phyloP scores from a whole-genome alignment of 2,888 invertebrate genomes.

The Gymnocheta viridis region DNA sequence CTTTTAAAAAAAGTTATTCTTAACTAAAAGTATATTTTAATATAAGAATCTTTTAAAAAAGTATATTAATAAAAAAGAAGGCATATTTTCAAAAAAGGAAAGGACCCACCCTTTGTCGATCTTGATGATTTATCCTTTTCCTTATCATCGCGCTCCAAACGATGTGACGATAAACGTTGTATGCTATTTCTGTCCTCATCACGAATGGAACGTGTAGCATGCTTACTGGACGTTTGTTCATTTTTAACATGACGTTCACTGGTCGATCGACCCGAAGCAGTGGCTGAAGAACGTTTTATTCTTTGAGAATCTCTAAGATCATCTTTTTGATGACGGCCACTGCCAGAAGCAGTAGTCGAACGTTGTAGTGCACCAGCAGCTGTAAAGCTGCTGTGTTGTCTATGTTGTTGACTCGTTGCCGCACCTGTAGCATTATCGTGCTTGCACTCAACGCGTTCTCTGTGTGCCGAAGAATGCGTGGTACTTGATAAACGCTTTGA shows the following conservation, averaged over 20 bases:
- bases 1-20: too few relatives aligned
- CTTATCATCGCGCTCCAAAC: slow-evolving; percentile 71
- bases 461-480: slow-evolving; percentile 74
- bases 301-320: slow-evolving; percentile 60
- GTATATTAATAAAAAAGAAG: too few relatives aligned
- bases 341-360: slow-evolving; percentile 56
- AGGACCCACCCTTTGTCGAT: slow-evolving; percentile 73
- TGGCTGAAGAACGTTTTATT: slow-evolving; percentile 42
- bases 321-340: slow-evolving; percentile 62
- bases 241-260: slow-evolving; percentile 38
- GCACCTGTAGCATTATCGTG: slow-evolving; percentile 58
- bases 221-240: slow-evolving; percentile 23
- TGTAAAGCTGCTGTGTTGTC: slow-evolving; percentile 55
- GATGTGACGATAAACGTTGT: slow-evolving; percentile 70
- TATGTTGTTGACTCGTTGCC: slow-evolving; percentile 59
- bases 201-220: slow-evolving; percentile 44
- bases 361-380: slow-evolving; percentile 55
- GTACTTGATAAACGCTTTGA: slow-evolving; percentile 72
- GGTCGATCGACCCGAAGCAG: slow-evolving; percentile 41
- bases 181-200: slow-evolving; percentile 51
- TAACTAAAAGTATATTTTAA: too few relatives aligned
- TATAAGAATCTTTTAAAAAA: too few relatives aligned
- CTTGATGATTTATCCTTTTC: slow-evolving; percentile 74
- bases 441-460: slow-evolving; percentile 74
- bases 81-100: not conserved